phyloP scores from a whole-genome alignment of 23 tunicate genomes.

The Styela clava region DNA sequence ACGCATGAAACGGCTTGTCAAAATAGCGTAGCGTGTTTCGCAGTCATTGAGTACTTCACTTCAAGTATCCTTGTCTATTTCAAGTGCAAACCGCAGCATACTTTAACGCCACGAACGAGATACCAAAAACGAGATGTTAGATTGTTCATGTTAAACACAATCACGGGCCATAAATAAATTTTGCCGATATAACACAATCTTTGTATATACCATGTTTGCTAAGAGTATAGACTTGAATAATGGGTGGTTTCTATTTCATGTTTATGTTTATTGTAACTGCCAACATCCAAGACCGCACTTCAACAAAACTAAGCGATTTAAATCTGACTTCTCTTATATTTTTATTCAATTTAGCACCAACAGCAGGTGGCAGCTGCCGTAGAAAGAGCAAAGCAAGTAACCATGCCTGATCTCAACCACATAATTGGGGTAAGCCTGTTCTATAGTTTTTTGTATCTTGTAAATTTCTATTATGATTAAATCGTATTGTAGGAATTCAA shows the following conservation, averaged over 20 bases:
- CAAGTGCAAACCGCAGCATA: background rate
- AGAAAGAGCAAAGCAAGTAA: conserved; percentile 81
- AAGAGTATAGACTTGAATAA: background rate
- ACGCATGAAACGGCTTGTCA: background rate
- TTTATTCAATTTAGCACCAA: conserved; percentile 50
- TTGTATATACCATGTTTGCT: background rate
- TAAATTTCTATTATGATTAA: no score
- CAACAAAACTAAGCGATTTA: background rate
- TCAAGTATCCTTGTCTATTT: background rate
- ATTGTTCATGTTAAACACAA: background rate
- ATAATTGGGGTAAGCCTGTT: conserved; percentile 80
- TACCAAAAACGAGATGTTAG: background rate
- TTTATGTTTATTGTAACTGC: background rate
- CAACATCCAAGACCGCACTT: background rate
- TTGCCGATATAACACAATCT: background rate
- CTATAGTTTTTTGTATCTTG: no score
- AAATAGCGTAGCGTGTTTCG: background rate
- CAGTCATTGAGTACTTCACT: background rate
- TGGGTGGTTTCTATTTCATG: background rate
- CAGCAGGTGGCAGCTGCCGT: conserved; percentile 83
- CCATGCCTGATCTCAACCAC: conserved; percentile 71
- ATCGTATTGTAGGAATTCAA: background rate
- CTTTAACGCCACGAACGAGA: background rate
- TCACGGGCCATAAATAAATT: background rate
- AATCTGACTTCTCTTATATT: background rate